Percentiles rank a stretch among this genome's conserved stretches.
Conservation (phyloP, 1,140 invertebrate species). For the Steinernema khuongi region DNA sequence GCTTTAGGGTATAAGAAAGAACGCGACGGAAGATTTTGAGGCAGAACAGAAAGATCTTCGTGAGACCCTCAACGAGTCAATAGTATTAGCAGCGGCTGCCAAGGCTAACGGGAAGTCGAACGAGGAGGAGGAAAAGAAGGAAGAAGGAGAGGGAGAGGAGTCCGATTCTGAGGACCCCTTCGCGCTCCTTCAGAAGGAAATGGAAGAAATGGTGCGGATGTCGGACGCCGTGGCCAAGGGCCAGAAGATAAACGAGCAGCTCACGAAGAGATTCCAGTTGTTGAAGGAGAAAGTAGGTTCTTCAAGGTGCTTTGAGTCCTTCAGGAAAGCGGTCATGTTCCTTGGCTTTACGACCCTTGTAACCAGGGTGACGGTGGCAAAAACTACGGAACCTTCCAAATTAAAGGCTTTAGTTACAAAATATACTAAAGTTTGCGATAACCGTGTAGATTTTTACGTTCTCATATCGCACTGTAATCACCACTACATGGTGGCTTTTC, state of each 20-base stretch:
- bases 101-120: neutral
- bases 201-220: neutral
- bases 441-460: too few relatives aligned
- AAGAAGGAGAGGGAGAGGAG: neutral
- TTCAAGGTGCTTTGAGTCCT: neutral
- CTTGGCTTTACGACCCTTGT: too few relatives aligned
- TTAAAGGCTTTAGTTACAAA: neutral
- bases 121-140: neutral
- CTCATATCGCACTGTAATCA: too few relatives aligned
- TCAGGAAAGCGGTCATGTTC: neutral
- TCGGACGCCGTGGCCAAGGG: neutral
- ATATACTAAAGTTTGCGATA: too few relatives aligned
- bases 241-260: conserved; percentile 3
- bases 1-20: neutral
- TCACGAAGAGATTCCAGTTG: neutral
- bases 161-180: neutral
- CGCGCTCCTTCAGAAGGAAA: neutral
- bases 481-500: too few relatives aligned
- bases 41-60: neutral
- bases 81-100: neutral
- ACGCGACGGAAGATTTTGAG: conserved; percentile 10
- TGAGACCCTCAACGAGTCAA: neutral
- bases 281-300: neutral
- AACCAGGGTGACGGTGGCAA: too few relatives aligned
- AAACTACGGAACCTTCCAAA: neutral